These are phyloP conservation scores for Escarpia spicata DNA, from an alignment of 2,888 invertebrate genomes.

Conservation along the genomic window DNA sequence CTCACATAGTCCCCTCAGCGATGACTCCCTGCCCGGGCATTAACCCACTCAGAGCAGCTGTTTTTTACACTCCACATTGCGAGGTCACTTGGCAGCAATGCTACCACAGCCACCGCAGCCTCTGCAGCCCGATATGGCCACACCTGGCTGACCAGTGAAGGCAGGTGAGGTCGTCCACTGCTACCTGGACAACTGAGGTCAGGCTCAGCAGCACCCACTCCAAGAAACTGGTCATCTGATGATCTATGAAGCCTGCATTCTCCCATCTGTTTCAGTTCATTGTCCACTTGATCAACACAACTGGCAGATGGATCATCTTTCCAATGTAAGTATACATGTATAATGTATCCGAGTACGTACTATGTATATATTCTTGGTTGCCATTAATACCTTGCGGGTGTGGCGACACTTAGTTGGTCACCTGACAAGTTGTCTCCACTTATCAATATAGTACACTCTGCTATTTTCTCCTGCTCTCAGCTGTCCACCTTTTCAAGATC, in stretches of 20 bases:
- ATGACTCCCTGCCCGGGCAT: not conserved
- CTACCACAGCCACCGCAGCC: not conserved
- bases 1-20: not conserved
- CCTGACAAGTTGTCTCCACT: no score
- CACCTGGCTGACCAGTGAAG: not conserved
- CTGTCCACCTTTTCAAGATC: no score
- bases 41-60: not conserved
- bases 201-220: not conserved
- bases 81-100: not conserved
- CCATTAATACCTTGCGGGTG: no score
- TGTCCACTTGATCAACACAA: not conserved
- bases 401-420: no score
- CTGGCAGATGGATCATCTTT: not conserved
- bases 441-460: no score
- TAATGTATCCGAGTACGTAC: not conserved
- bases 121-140: not conserved
- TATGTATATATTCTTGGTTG: no score
- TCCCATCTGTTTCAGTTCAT: not conserved
- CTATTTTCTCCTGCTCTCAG: no score
- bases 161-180: not conserved
- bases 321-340: not conserved
- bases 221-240: not conserved
- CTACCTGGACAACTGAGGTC: not conserved
- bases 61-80: not conserved
- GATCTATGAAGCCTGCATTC: slow-evolving; percentile 1